A percentile compares a stretch with the other conserved stretches of the same genome.
These are phyloP conservation scores for Zelostemma sp. DNA, from an alignment of 1,140 invertebrate genomes.

Conservation along the genomic window DNA sequence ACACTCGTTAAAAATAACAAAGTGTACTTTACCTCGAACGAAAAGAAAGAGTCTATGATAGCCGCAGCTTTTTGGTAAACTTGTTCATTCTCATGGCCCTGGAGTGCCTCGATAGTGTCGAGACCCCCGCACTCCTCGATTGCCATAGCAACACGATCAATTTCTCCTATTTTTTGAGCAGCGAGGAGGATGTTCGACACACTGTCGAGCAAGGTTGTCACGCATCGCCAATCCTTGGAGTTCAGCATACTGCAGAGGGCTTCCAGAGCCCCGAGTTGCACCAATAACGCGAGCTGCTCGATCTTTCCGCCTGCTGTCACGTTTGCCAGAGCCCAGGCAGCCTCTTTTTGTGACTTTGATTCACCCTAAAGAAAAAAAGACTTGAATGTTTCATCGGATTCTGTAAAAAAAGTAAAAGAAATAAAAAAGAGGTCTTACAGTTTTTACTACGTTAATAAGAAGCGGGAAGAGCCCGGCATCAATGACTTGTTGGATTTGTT, in stretches of 20 bases:
- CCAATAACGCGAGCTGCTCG: constrained; percentile 77
- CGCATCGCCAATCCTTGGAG: constrained; percentile 74
- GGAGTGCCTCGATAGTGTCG: constrained; percentile 82
- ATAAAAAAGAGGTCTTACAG: constrained; percentile 69
- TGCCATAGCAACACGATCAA: constrained; percentile 70
- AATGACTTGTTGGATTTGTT: constrained; percentile 83
- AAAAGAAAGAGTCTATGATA: constrained; percentile 89
- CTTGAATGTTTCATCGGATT: constrained; percentile 1
- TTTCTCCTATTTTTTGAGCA: constrained; percentile 70
- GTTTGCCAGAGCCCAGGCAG: constrained; percentile 86
- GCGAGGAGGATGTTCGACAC: constrained; percentile 75
- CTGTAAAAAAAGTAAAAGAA: background rate
- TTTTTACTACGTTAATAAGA: constrained; percentile 77
- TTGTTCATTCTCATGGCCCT: constrained; percentile 81
- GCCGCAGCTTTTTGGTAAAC: constrained; percentile 87
- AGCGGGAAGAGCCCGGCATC: constrained; percentile 78
- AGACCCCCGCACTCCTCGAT: constrained; percentile 78
- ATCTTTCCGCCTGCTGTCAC: constrained; percentile 81
- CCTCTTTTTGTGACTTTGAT: constrained; percentile 84
- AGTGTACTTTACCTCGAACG: constrained; percentile 66
- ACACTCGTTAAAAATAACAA: background rate
- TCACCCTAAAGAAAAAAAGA: constrained; percentile 83
- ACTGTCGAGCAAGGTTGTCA: constrained; percentile 76
- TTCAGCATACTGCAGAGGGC: constrained; percentile 69
- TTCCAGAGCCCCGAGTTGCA: constrained; percentile 70